Percentiles rank a stretch among this genome's conserved stretches.
Evolutionary conservation across 1,140 invertebrate species (phyloP).

Genomic region (Drosophila guanche): DNA sequence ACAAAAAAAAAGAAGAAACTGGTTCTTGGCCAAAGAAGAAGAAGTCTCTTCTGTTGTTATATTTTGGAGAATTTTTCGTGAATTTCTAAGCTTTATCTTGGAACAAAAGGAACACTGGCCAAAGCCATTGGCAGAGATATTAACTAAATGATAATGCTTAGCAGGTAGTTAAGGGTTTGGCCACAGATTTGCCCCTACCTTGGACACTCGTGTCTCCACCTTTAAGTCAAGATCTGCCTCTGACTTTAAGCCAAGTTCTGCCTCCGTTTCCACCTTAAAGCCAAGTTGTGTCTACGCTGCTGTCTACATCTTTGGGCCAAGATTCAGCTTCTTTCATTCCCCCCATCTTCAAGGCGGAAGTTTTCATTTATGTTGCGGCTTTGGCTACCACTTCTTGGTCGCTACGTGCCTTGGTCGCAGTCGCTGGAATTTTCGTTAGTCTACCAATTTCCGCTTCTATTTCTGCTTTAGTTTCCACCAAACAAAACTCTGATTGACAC

Average conservation of each 20-base stretch:
- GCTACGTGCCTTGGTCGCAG: conserved; percentile 52
- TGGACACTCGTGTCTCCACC: background rate
- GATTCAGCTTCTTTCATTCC: conserved; percentile 3
- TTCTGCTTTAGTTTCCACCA: conserved; percentile 43
- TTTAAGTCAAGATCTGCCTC: background rate
- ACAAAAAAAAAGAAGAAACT: conserved; percentile 45
- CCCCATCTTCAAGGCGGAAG: conserved; percentile 43
- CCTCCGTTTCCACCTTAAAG: background rate
- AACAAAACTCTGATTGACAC: conserved; percentile 51
- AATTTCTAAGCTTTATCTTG: conserved; percentile 63
- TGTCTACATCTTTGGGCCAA: background rate
- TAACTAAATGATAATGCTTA: conserved; percentile 60
- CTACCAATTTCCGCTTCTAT: conserved; percentile 42
- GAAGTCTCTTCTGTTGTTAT: conserved; percentile 31
- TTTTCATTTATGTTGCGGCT: conserved; percentile 24
- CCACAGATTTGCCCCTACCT: conserved; percentile 15
- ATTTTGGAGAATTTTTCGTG: conserved; percentile 41
- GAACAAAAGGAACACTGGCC: conserved; percentile 60
- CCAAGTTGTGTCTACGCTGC: conserved; percentile 4
- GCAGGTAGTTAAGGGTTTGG: conserved; percentile 43
- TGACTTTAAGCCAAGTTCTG: conserved; percentile 7
- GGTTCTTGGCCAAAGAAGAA: conserved; percentile 48
- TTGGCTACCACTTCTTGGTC: conserved; percentile 15
- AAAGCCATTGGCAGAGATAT: conserved; percentile 42
- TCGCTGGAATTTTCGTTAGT: conserved; percentile 52